Conservation (phyloP, 2,113 vertebrate genomes). For the Leucoraja erinaceus region DNA sequence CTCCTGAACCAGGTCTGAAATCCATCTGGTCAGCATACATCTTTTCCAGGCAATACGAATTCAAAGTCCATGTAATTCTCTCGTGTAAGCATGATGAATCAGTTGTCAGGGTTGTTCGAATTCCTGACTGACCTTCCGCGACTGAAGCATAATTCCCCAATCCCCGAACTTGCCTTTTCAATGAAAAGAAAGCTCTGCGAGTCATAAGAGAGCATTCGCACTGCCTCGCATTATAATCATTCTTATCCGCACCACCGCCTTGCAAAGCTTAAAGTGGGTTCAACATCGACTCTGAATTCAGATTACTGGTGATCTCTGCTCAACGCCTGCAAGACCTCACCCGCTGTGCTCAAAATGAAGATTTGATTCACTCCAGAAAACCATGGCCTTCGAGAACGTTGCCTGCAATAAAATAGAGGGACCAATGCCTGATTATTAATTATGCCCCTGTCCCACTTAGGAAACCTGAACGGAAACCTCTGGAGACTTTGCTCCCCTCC, state of each 20-base stretch:
- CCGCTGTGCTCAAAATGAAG: neutral
- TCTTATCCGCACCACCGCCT: neutral
- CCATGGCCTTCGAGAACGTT: neutral
- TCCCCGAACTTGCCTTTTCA: neutral
- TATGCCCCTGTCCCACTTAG: no score
- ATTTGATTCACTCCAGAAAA: no score
- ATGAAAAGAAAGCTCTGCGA: neutral
- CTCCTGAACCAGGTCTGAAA: neutral
- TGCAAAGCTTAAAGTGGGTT: neutral
- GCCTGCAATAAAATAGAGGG: neutral
- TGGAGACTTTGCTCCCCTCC: no score
- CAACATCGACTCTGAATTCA: neutral
- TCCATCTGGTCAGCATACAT: neutral
- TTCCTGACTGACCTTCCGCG: neutral
- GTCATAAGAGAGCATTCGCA: neutral
- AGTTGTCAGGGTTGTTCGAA: slow-evolving; percentile 17
- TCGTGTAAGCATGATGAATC: neutral
- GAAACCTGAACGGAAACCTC: no score
- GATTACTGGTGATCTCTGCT: neutral
- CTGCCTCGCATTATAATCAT: neutral
- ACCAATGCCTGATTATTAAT: neutral
- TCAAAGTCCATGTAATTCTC: neutral
- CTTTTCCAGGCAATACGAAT: neutral
- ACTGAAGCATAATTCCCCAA: slow-evolving; percentile 4
- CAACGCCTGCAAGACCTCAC: neutral